Evolutionary conservation across 2,113 vertebrate genomes (phyloP).

Genomic region (Coturnix japonica): DNA sequence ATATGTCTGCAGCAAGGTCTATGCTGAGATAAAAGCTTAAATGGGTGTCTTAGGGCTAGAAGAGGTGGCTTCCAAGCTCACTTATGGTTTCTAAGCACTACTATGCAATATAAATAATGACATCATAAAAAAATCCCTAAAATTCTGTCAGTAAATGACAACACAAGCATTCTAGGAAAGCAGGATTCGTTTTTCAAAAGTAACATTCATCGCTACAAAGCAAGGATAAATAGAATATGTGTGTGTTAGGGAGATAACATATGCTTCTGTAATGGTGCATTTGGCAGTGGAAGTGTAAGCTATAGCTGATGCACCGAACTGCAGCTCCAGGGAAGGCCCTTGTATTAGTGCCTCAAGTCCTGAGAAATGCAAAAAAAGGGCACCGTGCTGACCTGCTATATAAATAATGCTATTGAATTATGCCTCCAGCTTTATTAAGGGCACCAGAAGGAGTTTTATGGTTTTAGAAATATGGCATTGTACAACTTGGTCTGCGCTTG

Average conservation of each 20-base stretch:
- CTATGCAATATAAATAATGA: neutral
- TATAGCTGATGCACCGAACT: neutral
- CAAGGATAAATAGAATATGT: neutral
- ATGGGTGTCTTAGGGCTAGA: neutral
- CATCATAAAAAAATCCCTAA: neutral
- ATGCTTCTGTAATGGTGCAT: fast-evolving
- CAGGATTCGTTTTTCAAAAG: neutral
- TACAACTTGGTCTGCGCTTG: fast-evolving
- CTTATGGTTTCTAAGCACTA: neutral
- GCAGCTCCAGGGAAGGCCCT: neutral
- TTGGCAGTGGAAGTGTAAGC: neutral
- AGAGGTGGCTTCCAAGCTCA: neutral
- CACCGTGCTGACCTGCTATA: neutral
- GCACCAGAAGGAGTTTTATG: neutral
- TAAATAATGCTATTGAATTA: neutral
- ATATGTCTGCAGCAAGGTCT: neutral
- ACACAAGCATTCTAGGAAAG: neutral
- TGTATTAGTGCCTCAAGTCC: neutral
- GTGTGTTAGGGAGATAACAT: neutral
- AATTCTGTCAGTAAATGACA: neutral
- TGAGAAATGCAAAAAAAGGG: neutral
- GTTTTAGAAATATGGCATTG: neutral
- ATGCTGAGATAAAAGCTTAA: neutral
- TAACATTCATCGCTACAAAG: neutral
- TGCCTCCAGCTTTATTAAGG: fast-evolving